phyloP scores from a whole-genome alignment of 37 sponge, comb jelly and placozoan genomes.

The Geodia barretti region DNA sequence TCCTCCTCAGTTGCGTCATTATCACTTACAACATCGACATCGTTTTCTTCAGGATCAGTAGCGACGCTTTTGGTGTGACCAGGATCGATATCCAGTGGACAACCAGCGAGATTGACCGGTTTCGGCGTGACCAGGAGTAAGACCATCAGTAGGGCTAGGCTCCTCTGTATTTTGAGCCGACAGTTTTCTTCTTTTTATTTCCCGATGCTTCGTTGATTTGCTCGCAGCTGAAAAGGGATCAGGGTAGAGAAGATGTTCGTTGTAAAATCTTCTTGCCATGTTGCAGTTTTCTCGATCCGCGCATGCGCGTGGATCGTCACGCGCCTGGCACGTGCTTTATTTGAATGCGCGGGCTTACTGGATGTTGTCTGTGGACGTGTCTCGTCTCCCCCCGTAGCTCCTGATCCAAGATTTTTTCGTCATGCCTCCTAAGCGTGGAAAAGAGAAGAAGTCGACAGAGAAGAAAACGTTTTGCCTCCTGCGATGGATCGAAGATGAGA shows the following conservation, averaged over 20 bases:
- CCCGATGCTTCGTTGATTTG: background rate
- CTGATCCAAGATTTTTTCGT: too few relatives aligned
- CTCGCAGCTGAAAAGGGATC: slow-evolving; percentile 2
- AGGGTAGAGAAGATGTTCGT: background rate
- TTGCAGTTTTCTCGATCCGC: background rate
- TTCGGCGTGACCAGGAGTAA: background rate
- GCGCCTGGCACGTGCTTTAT: background rate
- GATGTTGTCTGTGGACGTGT: too few relatives aligned
- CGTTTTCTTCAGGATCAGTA: background rate
- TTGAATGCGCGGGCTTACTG: too few relatives aligned
- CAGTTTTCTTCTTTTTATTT: background rate
- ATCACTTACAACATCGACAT: background rate
- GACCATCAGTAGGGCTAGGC: too few relatives aligned
- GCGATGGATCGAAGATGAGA: slow-evolving; percentile 29
- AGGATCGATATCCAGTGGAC: background rate
- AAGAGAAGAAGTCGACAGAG: background rate
- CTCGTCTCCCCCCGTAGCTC: too few relatives aligned
- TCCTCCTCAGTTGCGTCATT: background rate
- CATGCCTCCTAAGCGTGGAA: too few relatives aligned
- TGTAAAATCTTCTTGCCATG: slow-evolving; percentile 1
- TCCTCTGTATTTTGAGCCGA: too few relatives aligned
- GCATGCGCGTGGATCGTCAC: background rate
- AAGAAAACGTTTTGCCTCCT: background rate
- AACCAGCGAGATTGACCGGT: too few relatives aligned
- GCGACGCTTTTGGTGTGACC: background rate